Evolutionary conservation across 2,797 vertebrate species (phyloP).

Genomic region (Cygnus olor): DNA sequence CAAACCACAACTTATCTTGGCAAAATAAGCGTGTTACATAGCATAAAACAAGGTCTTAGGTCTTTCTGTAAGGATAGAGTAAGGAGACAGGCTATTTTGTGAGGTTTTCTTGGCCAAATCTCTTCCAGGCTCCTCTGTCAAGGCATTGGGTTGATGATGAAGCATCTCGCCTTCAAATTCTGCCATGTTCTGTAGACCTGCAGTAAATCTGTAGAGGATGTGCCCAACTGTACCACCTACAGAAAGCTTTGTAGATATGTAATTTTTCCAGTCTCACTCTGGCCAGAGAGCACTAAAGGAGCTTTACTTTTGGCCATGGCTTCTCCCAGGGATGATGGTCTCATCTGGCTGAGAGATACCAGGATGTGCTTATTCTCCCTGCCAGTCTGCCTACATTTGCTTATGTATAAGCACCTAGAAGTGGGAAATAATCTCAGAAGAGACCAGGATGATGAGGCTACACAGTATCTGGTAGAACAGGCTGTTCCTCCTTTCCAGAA

Average conservation of each 20-base stretch:
- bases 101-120: neutral
- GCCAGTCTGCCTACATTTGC: neutral
- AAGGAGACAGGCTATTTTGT: neutral
- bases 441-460: neutral
- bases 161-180: neutral
- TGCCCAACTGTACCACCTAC: neutral
- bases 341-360: rapidly evolving
- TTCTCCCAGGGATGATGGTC: neutral
- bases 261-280: neutral
- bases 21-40: neutral
- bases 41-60: neutral
- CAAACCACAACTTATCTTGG: neutral
- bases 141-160: neutral
- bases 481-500: neutral
- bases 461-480: rapidly evolving
- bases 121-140: neutral
- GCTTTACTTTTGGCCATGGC: neutral
- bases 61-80: rapidly evolving
- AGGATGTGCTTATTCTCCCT: neutral
- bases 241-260: neutral
- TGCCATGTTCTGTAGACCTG: neutral
- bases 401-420: neutral
- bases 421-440: neutral
- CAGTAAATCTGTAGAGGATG: neutral
- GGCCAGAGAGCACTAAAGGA: neutral